phyloP scores from a whole-genome alignment of 2,888 invertebrate genomes.

The Melanchra persicariae region DNA sequence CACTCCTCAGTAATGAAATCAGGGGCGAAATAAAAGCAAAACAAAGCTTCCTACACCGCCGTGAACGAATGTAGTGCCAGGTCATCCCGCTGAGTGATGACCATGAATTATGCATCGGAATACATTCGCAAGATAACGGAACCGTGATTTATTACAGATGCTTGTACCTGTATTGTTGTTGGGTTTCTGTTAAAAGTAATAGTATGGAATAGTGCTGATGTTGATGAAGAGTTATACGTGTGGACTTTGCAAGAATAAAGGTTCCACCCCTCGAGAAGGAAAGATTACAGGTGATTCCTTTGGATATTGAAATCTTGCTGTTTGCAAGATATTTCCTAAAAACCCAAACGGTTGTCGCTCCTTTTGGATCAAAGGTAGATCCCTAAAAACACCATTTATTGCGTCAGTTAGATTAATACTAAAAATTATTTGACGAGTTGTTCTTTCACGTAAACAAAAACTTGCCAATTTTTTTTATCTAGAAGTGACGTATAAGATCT shows the following conservation, averaged over 20 bases:
- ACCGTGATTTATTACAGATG: conserved; percentile 74
- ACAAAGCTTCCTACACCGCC: conserved; percentile 45
- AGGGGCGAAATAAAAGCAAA: conserved; percentile 53
- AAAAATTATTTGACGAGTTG: too few species aligned
- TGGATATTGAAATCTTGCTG: not conserved
- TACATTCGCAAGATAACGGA: conserved; percentile 77
- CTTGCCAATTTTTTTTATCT: too few species aligned
- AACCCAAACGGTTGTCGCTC: too few species aligned
- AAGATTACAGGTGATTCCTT: not conserved
- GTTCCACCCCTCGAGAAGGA: not conserved
- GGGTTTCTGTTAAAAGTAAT: conserved; percentile 16
- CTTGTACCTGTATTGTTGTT: conserved; percentile 54
- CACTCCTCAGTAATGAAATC: conserved; percentile 47
- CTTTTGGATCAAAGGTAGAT: too few species aligned
- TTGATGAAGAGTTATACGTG: conserved; percentile 37
- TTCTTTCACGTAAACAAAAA: too few species aligned
- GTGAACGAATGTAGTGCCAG: conserved; percentile 52
- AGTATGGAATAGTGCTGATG: conserved; percentile 1
- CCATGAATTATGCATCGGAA: conserved; percentile 83
- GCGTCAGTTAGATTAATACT: too few species aligned
- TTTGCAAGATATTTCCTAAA: too few species aligned
- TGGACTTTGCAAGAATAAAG: not conserved
- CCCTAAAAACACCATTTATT: too few species aligned
- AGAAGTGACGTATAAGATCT: too few species aligned
- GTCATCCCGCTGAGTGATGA: conserved; percentile 79